Evolutionary conservation across 2,888 invertebrate genomes (phyloP).

Genomic region (Gisinianus flammeolus): DNA sequence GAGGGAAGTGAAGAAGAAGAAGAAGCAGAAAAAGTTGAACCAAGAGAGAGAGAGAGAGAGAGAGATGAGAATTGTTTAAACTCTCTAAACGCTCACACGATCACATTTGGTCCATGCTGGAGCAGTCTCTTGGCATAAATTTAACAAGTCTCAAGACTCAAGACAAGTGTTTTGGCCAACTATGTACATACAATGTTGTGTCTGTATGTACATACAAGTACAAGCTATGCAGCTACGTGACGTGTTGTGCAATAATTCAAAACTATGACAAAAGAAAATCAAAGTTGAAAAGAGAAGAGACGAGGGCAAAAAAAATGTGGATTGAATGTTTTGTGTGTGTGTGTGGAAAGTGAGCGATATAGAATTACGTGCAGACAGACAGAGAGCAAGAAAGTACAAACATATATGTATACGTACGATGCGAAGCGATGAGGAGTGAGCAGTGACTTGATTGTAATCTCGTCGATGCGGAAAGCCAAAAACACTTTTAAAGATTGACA

Average conservation of each 20-base stretch:
- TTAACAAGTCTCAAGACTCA: not conserved
- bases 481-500: not conserved
- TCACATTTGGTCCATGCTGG: not conserved
- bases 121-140: not conserved
- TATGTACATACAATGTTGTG: too few species aligned
- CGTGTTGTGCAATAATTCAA: not conserved
- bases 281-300: too few species aligned
- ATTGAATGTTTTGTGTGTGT: too few species aligned
- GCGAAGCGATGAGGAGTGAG: not conserved
- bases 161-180: too few species aligned
- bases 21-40: too few species aligned
- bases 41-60: too few species aligned
- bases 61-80: conserved; percentile 2
- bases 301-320: too few species aligned
- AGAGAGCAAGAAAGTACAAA: too few species aligned
- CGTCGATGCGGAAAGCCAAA: not conserved
- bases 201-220: too few species aligned
- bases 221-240: too few species aligned
- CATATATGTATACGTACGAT: not conserved
- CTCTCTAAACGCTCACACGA: not conserved
- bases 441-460: not conserved
- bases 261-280: not conserved
- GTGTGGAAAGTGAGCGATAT: too few species aligned
- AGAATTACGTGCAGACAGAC: too few species aligned
- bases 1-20: not conserved